Base-by-base conservation (phyloP, 2,113 vertebrate species). In the Origma solitaria region DNA sequence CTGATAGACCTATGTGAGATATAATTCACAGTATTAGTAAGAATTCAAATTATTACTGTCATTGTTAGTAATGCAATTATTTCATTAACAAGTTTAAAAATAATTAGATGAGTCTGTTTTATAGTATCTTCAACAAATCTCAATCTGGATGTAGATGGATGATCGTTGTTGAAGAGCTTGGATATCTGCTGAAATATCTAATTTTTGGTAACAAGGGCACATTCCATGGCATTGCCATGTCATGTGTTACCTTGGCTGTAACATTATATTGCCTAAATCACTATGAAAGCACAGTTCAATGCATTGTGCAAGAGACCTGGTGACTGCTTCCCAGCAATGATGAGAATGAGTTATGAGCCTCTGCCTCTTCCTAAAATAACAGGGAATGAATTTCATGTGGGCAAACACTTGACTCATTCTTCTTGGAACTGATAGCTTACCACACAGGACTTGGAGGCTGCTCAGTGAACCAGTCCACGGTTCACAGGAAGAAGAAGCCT, bases 391-490 rank as follows among this genome's bases (percentile, higher is more conserved):
- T 92, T 96, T 93, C 79, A 75, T 97, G 93, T 91, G 94, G 93
- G 93, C 94, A 93, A 97, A 93, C 93, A 95, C 95, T 96, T 96
- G 94, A 97, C 96, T 97, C 96, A 97, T 96, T 94, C 82, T 97
- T 96, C 93, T 96, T 96, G 94, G 94, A 96, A 97, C 76, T 60
- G 92, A 93, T 94, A 97, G 71, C 71, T 96, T 95, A 94, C 94
- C 95, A 95, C 93, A 95, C 90, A 95, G 84, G 91, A 96, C 86
- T 94, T 95, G 94, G 95, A 97, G 95, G 88, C 94, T 95, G 86
- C 83, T 94, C 73, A 86, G 88, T 95, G 92, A 96, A 94, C 91
- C 77, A 91, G 89, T 92, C 95, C 86, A 76, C 18, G 81, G 95
- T 95, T 95, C 95, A 95, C 91, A 95, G 96, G 95, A 97, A 95